Evolutionary conservation across 2,113 vertebrate species (phyloP).

Genomic region (Apteryx owenii): DNA sequence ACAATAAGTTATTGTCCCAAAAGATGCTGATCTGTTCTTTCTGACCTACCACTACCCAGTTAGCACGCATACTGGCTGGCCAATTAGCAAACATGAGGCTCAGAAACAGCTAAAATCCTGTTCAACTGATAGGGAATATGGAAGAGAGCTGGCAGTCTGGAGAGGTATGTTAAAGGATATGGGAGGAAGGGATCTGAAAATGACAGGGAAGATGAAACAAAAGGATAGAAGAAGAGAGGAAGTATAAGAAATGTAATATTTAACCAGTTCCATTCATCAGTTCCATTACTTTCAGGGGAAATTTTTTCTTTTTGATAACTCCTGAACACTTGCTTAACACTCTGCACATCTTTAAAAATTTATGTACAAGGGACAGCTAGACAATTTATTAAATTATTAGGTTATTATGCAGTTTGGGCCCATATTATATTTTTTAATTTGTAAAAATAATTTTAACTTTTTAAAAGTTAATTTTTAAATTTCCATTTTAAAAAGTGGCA

Average conservation of each 20-base stretch:
- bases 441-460: background rate
- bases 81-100: background rate
- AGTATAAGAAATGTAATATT: background rate
- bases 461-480: background rate
- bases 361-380: background rate
- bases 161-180: background rate
- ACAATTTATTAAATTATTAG: background rate
- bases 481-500: background rate
- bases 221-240: background rate
- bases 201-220: background rate
- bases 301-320: background rate
- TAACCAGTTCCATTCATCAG: background rate
- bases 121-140: background rate
- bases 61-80: background rate
- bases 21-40: slow-evolving; percentile 42
- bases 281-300: background rate
- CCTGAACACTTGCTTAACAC: background rate
- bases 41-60: background rate
- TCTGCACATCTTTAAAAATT: background rate
- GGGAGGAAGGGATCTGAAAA: background rate
- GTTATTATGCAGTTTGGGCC: background rate
- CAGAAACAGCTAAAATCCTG: background rate
- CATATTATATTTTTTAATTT: background rate
- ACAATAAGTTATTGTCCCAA: slow-evolving; percentile 49
- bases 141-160: background rate